phyloP scores from a whole-genome alignment of 2,113 vertebrate species.

The Burhinus oedicnemus region DNA sequence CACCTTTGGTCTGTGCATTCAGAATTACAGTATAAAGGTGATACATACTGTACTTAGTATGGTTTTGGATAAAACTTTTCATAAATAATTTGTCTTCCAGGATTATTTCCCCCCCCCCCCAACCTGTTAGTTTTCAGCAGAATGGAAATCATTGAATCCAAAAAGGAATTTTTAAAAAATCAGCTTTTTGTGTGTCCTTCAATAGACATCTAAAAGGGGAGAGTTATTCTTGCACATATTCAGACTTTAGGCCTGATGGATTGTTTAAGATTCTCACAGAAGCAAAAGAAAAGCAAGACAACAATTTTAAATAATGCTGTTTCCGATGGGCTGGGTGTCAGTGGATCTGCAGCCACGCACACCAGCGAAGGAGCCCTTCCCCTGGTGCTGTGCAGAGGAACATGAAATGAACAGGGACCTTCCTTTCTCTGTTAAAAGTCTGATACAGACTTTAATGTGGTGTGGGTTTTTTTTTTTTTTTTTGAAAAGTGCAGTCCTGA shows the following conservation, averaged over 20 bases:
- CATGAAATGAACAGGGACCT: background rate
- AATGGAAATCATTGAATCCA: background rate
- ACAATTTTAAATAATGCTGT: background rate
- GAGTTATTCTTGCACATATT: background rate
- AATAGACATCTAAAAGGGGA: background rate
- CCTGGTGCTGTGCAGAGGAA: background rate
- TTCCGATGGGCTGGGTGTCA: background rate
- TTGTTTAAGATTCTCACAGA: background rate
- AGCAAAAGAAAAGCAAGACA: background rate
- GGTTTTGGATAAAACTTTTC: background rate
- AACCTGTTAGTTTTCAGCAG: background rate
- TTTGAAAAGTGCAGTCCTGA: background rate
- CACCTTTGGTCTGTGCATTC: background rate
- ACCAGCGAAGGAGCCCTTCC: background rate
- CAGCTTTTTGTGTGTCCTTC: background rate
- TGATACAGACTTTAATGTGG: background rate
- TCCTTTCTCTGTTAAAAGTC: background rate
- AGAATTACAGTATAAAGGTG: background rate
- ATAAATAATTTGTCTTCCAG: background rate
- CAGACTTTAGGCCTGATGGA: background rate
- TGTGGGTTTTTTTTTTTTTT: background rate
- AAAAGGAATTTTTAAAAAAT: background rate
- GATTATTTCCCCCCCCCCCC: background rate
- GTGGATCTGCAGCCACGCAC: background rate
- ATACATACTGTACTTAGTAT: background rate